A percentile compares a stretch with the other conserved stretches of the same genome.
These are phyloP conservation scores for Thamnophis elegans DNA, from an alignment of 2,797 vertebrate genomes.

Conservation along the genomic window DNA sequence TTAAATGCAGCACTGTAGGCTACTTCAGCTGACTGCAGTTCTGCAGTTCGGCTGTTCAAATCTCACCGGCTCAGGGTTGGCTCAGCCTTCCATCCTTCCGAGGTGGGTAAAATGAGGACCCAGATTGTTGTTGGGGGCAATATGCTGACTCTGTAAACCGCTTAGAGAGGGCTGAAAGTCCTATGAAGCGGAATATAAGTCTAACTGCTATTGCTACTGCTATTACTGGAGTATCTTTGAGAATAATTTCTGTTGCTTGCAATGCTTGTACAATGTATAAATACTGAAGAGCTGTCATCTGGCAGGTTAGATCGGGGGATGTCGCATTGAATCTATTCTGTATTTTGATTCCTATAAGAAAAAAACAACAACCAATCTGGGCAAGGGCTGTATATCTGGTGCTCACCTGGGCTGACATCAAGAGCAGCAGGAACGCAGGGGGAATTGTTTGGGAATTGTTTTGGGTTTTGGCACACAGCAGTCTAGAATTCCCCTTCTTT, in stretches of 20 bases:
- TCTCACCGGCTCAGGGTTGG: no score
- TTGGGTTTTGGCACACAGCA: neutral
- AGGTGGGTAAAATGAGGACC: no score
- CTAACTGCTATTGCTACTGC: no score
- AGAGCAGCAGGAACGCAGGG: neutral
- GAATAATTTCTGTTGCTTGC: neutral
- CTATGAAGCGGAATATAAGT: no score
- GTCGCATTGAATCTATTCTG: neutral
- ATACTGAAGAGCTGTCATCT: neutral
- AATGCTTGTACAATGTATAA: neutral
- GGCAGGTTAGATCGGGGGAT: neutral
- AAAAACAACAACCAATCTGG: neutral
- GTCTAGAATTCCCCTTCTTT: neutral
- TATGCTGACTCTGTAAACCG: no score
- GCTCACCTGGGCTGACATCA: neutral
- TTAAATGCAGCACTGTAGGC: no score
- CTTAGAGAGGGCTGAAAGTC: no score
- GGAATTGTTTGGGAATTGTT: neutral
- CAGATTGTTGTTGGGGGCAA: no score
- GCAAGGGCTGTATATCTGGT: neutral
- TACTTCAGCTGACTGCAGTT: no score
- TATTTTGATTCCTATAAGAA: neutral
- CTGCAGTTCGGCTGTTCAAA: no score
- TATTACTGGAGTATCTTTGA: conserved; percentile 3
- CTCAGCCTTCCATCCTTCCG: no score